Base-by-base conservation (phyloP, 2,888 invertebrate genomes). In the Cataglyphis cursor region DNA sequence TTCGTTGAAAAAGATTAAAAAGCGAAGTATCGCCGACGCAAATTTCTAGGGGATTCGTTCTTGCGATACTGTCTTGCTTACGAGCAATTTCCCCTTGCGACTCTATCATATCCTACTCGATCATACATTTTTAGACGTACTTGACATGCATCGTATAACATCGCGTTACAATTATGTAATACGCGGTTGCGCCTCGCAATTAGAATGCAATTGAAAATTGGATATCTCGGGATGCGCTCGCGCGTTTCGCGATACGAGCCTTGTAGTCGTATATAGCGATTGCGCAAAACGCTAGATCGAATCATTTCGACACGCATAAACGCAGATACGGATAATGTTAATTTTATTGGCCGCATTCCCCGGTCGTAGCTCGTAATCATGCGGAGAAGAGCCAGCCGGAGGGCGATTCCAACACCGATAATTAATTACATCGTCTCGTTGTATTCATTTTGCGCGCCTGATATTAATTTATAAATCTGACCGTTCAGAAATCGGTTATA, bases 391-490 rank as follows among this genome's bases (percentile, higher is more conserved):
- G 51, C 15, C 64, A 4, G 35, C 6, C 21, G 15, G 41, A 28
- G n/a, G 24, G 54, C 54, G n/a, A 65, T 41, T 76, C 15, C 21
- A 28, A 18, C 18, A 6, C 41, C 54, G 28, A 65, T 61, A 10
- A 57, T 68, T 76, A 76, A 76, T 66, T 76, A 41, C n/a, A 6
- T 18, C 24, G 28, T 15, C 10, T 6, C n/a, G 35, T 35, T 41
- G 24, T 6, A 24, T 21, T n/a, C 35, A 2, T 9, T 54, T 9
- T 2, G 8, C 9, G 15, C 4, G 18, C 18, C 18, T 9, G 41
- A 54, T 73, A 62, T 76, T 68, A 66, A 76, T 41, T 68, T 31
- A 51, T 41, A 41, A 68, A 21, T 51, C 8, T 41, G 54, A 3
- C 15, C 5, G 41, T 41, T 57, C 28, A 38, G 24, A 21, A 10